A percentile compares a stretch with the other conserved stretches of the same genome.
phyloP scores from a whole-genome alignment of 2,113 vertebrate genomes.

The Arenaria interpres region DNA sequence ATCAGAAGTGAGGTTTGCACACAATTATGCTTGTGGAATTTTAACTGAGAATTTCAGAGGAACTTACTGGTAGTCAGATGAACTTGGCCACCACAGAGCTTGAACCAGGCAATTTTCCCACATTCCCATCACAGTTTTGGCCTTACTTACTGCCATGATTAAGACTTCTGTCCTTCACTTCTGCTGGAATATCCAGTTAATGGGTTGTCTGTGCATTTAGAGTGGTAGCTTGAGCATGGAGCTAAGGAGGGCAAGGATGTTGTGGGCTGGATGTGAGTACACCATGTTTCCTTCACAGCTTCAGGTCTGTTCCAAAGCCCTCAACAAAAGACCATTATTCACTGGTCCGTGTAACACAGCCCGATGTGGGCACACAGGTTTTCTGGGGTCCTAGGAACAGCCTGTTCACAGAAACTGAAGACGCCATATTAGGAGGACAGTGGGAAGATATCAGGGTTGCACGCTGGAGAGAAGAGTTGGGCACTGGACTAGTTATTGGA shows the following conservation, averaged over 20 bases:
- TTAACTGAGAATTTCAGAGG: neutral
- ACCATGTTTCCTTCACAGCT: neutral
- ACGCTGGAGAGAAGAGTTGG: neutral
- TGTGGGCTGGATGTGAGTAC: neutral
- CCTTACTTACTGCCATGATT: neutral
- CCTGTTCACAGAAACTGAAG: neutral
- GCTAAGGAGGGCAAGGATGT: neutral
- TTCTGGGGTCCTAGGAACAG: neutral
- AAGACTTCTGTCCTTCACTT: neutral
- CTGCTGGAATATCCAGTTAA: neutral
- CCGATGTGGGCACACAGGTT: rapidly evolving
- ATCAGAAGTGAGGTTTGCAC: neutral
- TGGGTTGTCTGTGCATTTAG: neutral
- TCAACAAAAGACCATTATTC: neutral
- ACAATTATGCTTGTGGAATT: neutral
- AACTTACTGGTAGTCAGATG: neutral
- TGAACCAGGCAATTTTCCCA: neutral
- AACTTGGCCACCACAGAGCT: neutral
- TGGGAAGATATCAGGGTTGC: neutral
- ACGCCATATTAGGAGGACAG: neutral
- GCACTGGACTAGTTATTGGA: neutral
- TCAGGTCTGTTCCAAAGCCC: neutral
- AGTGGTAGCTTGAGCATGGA: neutral
- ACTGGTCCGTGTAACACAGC: neutral
- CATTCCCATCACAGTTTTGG: neutral